Conservation (phyloP, 2,797 vertebrate species). For the Alfaro cultratus region DNA sequence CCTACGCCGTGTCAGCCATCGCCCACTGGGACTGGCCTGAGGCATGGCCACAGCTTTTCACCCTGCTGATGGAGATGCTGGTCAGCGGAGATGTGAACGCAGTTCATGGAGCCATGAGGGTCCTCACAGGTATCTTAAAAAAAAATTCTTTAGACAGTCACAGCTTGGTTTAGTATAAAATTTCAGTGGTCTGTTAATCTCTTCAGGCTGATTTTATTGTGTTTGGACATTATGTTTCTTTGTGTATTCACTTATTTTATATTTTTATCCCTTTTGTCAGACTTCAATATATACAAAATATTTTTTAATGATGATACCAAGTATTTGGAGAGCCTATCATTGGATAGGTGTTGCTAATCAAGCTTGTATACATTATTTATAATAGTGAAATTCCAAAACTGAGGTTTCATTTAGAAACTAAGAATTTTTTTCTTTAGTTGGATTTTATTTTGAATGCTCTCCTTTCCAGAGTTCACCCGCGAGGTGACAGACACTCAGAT, state of each 20-base stretch:
- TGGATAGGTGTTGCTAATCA: background rate
- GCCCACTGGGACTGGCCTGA: slow-evolving; percentile 99
- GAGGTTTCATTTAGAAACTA: background rate
- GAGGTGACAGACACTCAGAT: slow-evolving; percentile 98
- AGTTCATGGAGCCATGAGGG: slow-evolving; percentile 98
- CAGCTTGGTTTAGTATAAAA: background rate
- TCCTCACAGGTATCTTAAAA: slow-evolving; percentile 89
- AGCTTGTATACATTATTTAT: background rate
- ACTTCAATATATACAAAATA: background rate
- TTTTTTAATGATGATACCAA: background rate
- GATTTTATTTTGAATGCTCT: background rate
- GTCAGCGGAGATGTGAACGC: slow-evolving; percentile 94
- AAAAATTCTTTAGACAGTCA: background rate
- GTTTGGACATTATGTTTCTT: background rate
- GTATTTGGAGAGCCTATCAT: background rate
- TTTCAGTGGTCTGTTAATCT: background rate
- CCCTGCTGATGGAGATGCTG: slow-evolving; percentile 97
- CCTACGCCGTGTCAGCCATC: slow-evolving; percentile 95
- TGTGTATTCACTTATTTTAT: background rate
- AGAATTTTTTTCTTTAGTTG: background rate
- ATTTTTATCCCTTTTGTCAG: background rate
- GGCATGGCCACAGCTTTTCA: slow-evolving; percentile 98
- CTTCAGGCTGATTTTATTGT: background rate
- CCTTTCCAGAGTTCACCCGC: slow-evolving; percentile 90
- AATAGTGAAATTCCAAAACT: background rate